These are phyloP conservation scores for Himalopsyche anomala DNA, from an alignment of 2,888 invertebrate species.

Conservation along the genomic window DNA sequence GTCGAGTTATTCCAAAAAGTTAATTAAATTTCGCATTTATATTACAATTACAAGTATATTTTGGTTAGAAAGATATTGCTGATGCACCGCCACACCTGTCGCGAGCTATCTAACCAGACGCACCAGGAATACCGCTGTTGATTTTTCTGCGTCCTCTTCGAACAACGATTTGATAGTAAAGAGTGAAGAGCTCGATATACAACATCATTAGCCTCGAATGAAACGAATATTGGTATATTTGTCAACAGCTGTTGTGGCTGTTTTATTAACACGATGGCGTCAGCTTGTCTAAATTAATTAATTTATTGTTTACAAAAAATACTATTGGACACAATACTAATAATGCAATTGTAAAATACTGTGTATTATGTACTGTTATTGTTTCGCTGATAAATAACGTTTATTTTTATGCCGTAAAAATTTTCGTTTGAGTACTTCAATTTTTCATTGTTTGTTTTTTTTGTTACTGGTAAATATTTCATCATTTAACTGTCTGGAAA, in stretches of 20 bases:
- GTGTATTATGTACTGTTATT: not conserved
- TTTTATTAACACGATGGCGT: conserved; percentile 38
- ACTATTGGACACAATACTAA: conserved; percentile 5
- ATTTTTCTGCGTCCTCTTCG: not conserved
- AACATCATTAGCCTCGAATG: conserved; percentile 7
- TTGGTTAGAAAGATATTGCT: not conserved
- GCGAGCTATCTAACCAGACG: not conserved
- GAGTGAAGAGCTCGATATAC: not conserved
- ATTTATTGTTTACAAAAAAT: not conserved
- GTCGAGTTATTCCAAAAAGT: not conserved
- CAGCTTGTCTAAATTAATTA: conserved; percentile 20
- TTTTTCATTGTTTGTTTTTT: conserved; percentile 16
- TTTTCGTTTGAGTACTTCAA: not conserved
- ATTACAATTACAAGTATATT: not conserved
- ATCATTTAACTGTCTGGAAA: not conserved
- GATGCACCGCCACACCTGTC: conserved; percentile 22
- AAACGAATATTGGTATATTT: conserved; percentile 17
- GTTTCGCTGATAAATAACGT: not conserved
- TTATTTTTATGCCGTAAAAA: not conserved
- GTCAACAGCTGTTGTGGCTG: conserved; percentile 29
- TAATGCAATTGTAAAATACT: not conserved
- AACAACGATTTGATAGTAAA: not conserved
- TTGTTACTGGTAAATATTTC: conserved; percentile 36
- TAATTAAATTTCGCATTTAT: not conserved
- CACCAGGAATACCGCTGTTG: not conserved